Evolutionary conservation across 1,140 invertebrate species (phyloP).

Genomic region (Mercenaria mercenaria): DNA sequence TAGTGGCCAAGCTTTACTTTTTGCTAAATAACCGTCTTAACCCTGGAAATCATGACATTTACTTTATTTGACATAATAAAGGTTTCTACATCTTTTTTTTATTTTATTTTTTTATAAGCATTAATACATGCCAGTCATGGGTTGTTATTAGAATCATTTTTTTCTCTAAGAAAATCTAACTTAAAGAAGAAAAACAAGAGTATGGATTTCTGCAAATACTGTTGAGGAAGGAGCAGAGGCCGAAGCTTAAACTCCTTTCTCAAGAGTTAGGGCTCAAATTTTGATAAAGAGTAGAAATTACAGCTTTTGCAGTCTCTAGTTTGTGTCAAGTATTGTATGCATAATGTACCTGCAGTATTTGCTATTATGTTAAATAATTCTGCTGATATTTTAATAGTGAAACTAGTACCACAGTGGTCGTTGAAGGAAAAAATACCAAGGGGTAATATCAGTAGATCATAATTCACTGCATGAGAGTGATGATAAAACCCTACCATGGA

Average conservation of each 20-base stretch:
- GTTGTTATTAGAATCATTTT: too few species aligned
- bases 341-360: not conserved
- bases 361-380: not conserved
- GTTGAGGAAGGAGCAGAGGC: too few species aligned
- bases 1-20: not conserved
- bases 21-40: not conserved
- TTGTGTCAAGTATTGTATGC: not conserved
- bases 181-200: too few species aligned
- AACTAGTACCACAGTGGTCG: slow-evolving; percentile 59
- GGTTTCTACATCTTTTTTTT: not conserved
- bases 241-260: too few species aligned
- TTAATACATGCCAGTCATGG: too few species aligned
- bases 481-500: not conserved
- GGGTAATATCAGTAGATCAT: slow-evolving; percentile 44
- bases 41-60: not conserved
- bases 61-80: not conserved
- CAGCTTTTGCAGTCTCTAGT: too few species aligned
- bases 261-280: too few species aligned
- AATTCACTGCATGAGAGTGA: not conserved
- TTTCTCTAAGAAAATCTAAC: too few species aligned
- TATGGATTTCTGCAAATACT: too few species aligned
- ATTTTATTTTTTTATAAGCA: too few species aligned
- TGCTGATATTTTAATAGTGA: slow-evolving; percentile 41
- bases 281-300: too few species aligned
- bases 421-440: slow-evolving; percentile 42